Evolutionary conservation across 2,113 vertebrate species (phyloP), one percentile per base, ranked within the genome.

Genomic region (Climacteris rufus): DNA sequence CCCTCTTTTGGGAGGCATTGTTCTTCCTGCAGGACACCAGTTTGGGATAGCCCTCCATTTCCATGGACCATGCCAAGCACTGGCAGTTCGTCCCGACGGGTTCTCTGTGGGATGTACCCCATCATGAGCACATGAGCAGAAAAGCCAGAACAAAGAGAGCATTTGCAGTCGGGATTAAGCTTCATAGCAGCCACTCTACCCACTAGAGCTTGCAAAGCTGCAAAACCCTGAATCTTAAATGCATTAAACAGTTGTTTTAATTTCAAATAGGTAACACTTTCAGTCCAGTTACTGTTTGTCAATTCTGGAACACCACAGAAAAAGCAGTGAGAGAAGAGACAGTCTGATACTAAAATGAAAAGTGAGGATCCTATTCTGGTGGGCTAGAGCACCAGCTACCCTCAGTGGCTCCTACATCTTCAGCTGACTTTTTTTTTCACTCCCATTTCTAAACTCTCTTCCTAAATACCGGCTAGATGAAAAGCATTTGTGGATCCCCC

Each of bases 211-310:
- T 60, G 17, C 50, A 28, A 31, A 82, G 40, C 76, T 75, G 50
- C 59, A 54, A 44, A 87, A 85, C 25, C 63, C 79, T 65, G 40
- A 54, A 61, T 90, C 78, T 88, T 76, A 89, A 74, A 77, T 47
- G 63, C 45, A 57, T 83, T 88, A 72, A 90, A 68, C n/a, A 47
- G 50, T 44, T 90, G 64, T 64, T 97, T 94, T 89, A 61, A 93
- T 97, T 89, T 93, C 68, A 60, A 72, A 22, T 42, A 77, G 59
- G 40, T 69, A 52, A 44, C 45, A 10, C 37, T 39, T 27, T 52
- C 54, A 16, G 28, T 75, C 89, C 50, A 35, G 59, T 37, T 63
- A 21, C 19, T 33, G 20, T 56, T 83, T 74, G 42, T 77, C 53
- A 39, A 66, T 78, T 24, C 47, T 31, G 70, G 50, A 56, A 68